These are phyloP conservation scores for Microcebus griseorufus DNA, from an alignment of 2,113 vertebrate species.

Conservation along the genomic window DNA sequence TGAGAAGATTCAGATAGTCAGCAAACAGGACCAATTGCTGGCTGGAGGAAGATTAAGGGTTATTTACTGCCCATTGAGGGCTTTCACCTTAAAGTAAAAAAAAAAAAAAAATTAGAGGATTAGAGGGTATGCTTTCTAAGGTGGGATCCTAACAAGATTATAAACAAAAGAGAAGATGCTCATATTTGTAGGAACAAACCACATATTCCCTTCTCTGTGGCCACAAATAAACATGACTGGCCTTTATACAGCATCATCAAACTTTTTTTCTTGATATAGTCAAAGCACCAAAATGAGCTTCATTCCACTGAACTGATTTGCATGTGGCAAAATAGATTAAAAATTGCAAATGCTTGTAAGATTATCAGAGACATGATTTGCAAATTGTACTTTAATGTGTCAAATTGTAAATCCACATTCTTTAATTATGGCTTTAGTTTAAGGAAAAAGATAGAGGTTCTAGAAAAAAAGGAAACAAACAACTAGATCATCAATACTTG, in stretches of 20 bases:
- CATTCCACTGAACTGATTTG: neutral
- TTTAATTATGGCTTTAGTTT: neutral
- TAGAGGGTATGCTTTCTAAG: constrained; percentile 75
- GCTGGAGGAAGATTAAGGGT: constrained; percentile 79
- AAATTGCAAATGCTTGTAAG: neutral
- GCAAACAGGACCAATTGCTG: constrained; percentile 81
- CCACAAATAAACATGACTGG: neutral
- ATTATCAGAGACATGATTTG: neutral
- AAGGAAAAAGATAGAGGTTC: neutral
- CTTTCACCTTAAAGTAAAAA: constrained; percentile 78
- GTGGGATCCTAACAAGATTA: constrained; percentile 63
- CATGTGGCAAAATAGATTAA: neutral
- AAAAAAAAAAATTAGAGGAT: constrained; percentile 58
- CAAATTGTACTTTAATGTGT: neutral
- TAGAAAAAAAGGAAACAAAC: neutral
- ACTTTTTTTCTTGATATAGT: neutral
- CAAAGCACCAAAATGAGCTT: neutral
- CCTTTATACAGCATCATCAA: neutral
- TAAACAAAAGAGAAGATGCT: constrained; percentile 52
- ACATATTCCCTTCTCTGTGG: constrained; percentile 52
- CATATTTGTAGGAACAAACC: constrained; percentile 66
- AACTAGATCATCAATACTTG: neutral
- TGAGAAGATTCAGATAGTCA: constrained; percentile 81
- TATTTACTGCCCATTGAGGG: constrained; percentile 80
- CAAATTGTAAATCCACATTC: neutral